Conservation (phyloP, 2,888 invertebrate genomes). For the Hypsopygia costalis region DNA sequence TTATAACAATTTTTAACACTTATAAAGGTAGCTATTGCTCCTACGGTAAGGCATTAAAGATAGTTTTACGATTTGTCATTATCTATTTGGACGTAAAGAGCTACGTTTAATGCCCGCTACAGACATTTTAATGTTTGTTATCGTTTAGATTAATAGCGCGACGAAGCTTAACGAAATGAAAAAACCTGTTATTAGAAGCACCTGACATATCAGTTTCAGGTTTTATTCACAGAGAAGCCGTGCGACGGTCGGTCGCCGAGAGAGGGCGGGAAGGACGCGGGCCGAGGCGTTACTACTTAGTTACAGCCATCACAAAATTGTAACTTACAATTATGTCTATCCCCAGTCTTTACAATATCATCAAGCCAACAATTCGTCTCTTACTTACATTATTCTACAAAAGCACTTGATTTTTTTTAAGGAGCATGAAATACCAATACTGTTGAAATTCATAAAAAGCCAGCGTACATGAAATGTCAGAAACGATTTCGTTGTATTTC, state of each 20-base stretch:
- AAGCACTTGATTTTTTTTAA: conserved; percentile 21
- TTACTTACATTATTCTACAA: conserved; percentile 22
- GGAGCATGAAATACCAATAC: conserved; percentile 4
- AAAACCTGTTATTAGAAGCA: conserved; percentile 38
- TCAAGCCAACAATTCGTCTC: conserved; percentile 23
- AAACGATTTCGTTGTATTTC: conserved; percentile 22
- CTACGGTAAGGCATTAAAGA: conserved; percentile 55
- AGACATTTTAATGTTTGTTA: conserved; percentile 32
- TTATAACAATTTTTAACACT: conserved; percentile 51
- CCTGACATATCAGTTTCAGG: conserved; percentile 28
- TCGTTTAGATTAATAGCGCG: conserved; percentile 35
- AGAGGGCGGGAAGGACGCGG: not conserved
- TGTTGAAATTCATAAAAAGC: not conserved
- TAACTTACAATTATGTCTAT: conserved; percentile 5
- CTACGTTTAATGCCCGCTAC: conserved; percentile 42
- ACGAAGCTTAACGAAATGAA: conserved; percentile 35
- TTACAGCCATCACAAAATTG: conserved; percentile 4
- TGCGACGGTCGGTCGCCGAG: not conserved
- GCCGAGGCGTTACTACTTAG: not conserved
- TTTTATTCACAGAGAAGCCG: conserved; percentile 1
- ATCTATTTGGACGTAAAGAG: conserved; percentile 38
- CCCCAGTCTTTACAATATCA: conserved; percentile 26
- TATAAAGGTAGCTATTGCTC: conserved; percentile 51
- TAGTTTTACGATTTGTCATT: conserved; percentile 35
- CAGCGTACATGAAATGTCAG: not conserved